Percentiles rank a stretch among this genome's conserved stretches.
Conservation (phyloP, 2,888 invertebrate genomes). For the Hecatera dysodea region DNA sequence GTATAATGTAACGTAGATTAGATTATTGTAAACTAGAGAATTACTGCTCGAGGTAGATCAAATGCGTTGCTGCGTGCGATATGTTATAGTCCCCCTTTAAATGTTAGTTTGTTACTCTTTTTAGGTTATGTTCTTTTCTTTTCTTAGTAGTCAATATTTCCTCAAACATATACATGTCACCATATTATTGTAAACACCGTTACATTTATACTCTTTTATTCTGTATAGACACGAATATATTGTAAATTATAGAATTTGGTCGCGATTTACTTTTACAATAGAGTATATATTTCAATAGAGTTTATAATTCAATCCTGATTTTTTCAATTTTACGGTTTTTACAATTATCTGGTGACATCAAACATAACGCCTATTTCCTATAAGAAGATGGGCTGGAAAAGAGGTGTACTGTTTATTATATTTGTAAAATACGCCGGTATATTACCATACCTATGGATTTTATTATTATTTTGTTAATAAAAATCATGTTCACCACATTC, state of each 20-base stretch:
- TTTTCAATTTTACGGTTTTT: too few species aligned
- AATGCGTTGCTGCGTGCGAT: constrained; percentile 28
- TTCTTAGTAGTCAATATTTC: constrained; percentile 11
- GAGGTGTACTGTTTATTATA: not conserved
- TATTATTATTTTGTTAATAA: constrained; percentile 1
- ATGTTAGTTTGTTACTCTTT: constrained; percentile 10
- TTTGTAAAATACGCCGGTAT: constrained; percentile 1
- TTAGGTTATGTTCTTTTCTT: constrained; percentile 3
- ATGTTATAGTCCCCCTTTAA: constrained; percentile 3
- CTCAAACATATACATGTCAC: not conserved
- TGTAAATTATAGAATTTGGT: too few species aligned
- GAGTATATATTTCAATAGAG: too few species aligned
- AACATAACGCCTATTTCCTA: not conserved
- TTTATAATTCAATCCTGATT: too few species aligned
- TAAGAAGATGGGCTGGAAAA: too few species aligned
- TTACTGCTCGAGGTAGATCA: constrained; percentile 74
- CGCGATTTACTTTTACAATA: too few species aligned
- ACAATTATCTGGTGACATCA: not conserved
- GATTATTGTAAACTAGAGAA: constrained; percentile 73
- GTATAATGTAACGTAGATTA: constrained; percentile 79
- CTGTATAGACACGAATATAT: too few species aligned
- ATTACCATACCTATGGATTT: not conserved
- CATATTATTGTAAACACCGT: too few species aligned
- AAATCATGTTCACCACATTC: constrained; percentile 1
- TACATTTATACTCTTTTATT: too few species aligned